Evolutionary conservation across 1,140 invertebrate genomes (phyloP).

Genomic region (Eumaeus atala): DNA sequence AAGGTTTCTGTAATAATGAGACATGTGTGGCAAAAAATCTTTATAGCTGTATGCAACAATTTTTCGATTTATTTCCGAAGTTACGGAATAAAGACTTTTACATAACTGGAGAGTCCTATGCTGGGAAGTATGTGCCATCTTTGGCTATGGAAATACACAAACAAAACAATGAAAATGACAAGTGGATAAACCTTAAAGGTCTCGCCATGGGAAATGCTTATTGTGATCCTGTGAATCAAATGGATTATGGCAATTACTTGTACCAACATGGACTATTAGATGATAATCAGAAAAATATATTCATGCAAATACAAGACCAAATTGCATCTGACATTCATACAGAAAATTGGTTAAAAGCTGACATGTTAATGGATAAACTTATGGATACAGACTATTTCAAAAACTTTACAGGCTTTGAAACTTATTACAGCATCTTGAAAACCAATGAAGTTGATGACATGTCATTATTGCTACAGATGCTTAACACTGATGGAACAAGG

Average conservation of each 20-base stretch:
- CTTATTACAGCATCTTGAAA: constrained; percentile 87
- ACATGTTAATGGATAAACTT: constrained; percentile 79
- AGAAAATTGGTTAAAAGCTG: constrained; percentile 77
- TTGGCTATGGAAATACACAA: constrained; percentile 82
- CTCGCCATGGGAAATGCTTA: constrained; percentile 81
- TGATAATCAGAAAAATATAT: constrained; percentile 67
- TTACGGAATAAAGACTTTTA: constrained; percentile 81
- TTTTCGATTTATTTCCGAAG: constrained; percentile 81
- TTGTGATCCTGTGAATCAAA: constrained; percentile 78
- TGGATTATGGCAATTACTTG: constrained; percentile 79
- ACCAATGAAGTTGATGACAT: constrained; percentile 55
- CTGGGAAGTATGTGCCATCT: constrained; percentile 87
- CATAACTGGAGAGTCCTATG: constrained; percentile 90
- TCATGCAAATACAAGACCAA: constrained; percentile 75
- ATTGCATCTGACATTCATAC: constrained; percentile 76
- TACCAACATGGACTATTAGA: constrained; percentile 80
- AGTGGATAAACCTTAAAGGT: constrained; percentile 79
- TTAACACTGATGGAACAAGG: constrained; percentile 77
- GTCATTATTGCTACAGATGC: constrained; percentile 61
- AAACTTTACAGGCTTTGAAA: constrained; percentile 84
- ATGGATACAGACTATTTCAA: constrained; percentile 81
- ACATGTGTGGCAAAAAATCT: constrained; percentile 77
- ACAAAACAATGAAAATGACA: constrained; percentile 71
- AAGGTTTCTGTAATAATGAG: constrained; percentile 78
- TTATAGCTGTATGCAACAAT: constrained; percentile 78